These are phyloP conservation scores for Ectropis crepuscularia DNA, from an alignment of 2,888 invertebrate species.

Conservation along the genomic window DNA sequence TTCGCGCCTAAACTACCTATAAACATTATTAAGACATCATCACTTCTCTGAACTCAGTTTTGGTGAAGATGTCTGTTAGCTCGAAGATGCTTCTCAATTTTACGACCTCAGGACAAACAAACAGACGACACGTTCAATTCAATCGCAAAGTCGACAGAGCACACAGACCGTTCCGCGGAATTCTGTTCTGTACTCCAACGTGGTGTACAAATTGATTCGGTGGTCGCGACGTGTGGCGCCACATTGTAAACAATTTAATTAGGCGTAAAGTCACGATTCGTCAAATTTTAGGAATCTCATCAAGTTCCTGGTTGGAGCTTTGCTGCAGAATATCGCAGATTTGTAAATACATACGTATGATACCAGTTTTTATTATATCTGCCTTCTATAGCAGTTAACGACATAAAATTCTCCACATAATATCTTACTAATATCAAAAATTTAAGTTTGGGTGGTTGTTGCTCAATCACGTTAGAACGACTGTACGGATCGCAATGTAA, in stretches of 20 bases:
- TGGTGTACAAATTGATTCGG: slow-evolving; percentile 66
- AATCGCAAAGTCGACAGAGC: slow-evolving; percentile 7
- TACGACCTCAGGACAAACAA: slow-evolving; percentile 14
- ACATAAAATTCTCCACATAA: too few relatives aligned
- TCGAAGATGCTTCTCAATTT: slow-evolving; percentile 9
- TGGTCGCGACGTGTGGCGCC: slow-evolving; percentile 75
- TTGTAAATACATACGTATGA: not conserved
- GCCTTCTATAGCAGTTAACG: not conserved
- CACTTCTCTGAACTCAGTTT: not conserved
- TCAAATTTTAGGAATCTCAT: slow-evolving; percentile 56
- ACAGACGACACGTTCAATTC: not conserved
- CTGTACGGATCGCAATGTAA: too few relatives aligned
- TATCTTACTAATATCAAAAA: too few relatives aligned
- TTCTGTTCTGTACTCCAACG: slow-evolving; percentile 64
- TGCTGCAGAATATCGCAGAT: slow-evolving; percentile 12
- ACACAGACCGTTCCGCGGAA: slow-evolving; percentile 57
- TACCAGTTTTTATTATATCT: not conserved
- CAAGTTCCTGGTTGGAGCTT: slow-evolving; percentile 40
- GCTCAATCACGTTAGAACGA: too few relatives aligned
- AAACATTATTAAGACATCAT: too few relatives aligned
- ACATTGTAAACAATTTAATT: slow-evolving; percentile 73
- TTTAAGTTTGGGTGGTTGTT: too few relatives aligned
- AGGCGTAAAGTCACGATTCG: slow-evolving; percentile 75
- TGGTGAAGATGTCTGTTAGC: not conserved
- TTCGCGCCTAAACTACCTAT: too few relatives aligned